A percentile compares a stretch with the other conserved stretches of the same genome.
Evolutionary conservation across 1,140 invertebrate genomes (phyloP).

Genomic region (Anoplophora glabripennis): DNA sequence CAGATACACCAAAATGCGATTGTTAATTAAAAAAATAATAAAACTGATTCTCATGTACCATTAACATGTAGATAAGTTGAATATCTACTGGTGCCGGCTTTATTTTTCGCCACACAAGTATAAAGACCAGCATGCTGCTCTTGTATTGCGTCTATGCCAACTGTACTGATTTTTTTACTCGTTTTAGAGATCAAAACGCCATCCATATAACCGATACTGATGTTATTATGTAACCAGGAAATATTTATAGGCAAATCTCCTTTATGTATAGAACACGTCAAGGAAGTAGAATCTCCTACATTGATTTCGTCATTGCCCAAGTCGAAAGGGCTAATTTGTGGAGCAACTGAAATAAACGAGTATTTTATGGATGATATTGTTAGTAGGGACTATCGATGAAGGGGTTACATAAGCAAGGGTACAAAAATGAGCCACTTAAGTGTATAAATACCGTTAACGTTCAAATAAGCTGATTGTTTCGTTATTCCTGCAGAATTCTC

Average conservation of each 20-base stretch:
- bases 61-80: slow-evolving; percentile 61
- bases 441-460: slow-evolving; percentile 28
- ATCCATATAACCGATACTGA: slow-evolving; percentile 40
- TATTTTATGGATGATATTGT: no score
- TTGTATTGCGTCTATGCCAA: slow-evolving; percentile 68
- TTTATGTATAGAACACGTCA: slow-evolving; percentile 80
- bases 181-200: slow-evolving; percentile 62
- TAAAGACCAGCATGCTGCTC: slow-evolving; percentile 61
- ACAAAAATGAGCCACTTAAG: no score
- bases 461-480: slow-evolving; percentile 60
- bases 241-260: slow-evolving; percentile 80
- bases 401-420: no score
- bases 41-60: slow-evolving; percentile 50
- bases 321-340: slow-evolving; percentile 66
- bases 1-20: neutral
- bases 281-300: slow-evolving; percentile 64
- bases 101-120: slow-evolving; percentile 62
- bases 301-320: slow-evolving; percentile 69
- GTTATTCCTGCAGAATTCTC: slow-evolving; percentile 59
- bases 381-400: no score
- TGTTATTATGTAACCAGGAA: slow-evolving; percentile 58
- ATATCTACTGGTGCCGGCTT: slow-evolving; percentile 58
- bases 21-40: neutral
- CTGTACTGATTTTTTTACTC: slow-evolving; percentile 67
- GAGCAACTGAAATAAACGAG: slow-evolving; percentile 54